Conservation (phyloP, 2,888 invertebrate genomes). For the Scrobipalpa atriplicella region DNA sequence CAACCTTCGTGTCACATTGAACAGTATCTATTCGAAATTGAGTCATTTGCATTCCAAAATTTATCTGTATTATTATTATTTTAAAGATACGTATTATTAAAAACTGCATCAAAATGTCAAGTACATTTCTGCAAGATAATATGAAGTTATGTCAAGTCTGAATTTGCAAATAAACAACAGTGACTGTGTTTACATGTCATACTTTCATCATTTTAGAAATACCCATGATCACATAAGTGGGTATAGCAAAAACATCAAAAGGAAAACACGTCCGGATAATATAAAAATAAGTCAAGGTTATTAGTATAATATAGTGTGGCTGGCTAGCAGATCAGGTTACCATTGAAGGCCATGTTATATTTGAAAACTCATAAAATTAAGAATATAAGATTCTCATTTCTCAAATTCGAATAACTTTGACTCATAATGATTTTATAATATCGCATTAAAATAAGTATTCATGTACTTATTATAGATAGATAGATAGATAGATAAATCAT, state of each 20-base stretch:
- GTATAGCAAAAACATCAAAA: constrained; percentile 8
- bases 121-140: background rate
- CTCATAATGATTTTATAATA: no score
- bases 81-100: background rate
- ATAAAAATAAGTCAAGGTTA: constrained; percentile 12
- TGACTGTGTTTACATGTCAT: no score
- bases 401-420: no score
- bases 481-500: no score
- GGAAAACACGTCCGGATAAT: constrained; percentile 5
- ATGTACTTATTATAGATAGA: no score
- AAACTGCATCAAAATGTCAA: background rate
- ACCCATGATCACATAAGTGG: constrained; percentile 10
- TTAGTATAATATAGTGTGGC: background rate
- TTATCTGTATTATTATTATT: constrained; percentile 1
- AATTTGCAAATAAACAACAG: no score
- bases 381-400: no score
- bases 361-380: no score
- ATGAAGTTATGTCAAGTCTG: no score
- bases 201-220: constrained; percentile 6
- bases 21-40: background rate
- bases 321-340: background rate
- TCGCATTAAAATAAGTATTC: no score
- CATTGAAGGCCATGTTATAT: background rate
- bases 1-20: background rate
- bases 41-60: constrained; percentile 6